These are phyloP conservation scores for Drosophila melanocephala DNA, from an alignment of 2,888 invertebrate genomes.

Conservation along the genomic window DNA sequence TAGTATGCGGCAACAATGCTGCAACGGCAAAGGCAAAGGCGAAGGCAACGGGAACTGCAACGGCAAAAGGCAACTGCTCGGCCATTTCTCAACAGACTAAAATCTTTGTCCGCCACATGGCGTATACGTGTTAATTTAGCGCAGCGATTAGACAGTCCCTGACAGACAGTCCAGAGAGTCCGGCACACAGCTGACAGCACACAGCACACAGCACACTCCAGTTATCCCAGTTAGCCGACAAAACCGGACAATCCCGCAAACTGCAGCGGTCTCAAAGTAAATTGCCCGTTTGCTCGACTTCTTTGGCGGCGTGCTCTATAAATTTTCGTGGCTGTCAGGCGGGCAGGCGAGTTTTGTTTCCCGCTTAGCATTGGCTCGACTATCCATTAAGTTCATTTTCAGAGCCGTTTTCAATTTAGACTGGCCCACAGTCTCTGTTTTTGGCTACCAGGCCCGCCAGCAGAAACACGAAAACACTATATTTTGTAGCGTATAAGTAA, in stretches of 20 bases:
- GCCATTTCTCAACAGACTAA: slow-evolving; percentile 43
- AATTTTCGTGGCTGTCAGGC: slow-evolving; percentile 67
- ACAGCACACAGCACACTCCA: slow-evolving; percentile 3
- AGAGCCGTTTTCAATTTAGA: slow-evolving; percentile 72
- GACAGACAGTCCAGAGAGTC: slow-evolving; percentile 16
- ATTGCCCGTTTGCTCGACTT: slow-evolving; percentile 66
- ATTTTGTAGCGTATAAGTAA: slow-evolving; percentile 72
- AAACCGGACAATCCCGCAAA: slow-evolving; percentile 15
- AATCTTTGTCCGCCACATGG: slow-evolving; percentile 70
- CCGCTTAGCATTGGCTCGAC: slow-evolving; percentile 10
- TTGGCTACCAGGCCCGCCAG: slow-evolving; percentile 20
- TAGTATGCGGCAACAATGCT: slow-evolving; percentile 57
- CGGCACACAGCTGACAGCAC: not conserved
- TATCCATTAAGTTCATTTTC: slow-evolving; percentile 70
- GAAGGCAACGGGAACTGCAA: not conserved
- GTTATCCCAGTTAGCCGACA: slow-evolving; percentile 9
- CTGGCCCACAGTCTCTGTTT: slow-evolving; percentile 53
- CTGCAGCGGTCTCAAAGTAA: slow-evolving; percentile 44
- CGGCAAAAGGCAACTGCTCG: slow-evolving; percentile 35
- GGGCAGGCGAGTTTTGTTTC: slow-evolving; percentile 15
- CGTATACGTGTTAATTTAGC: slow-evolving; percentile 78
- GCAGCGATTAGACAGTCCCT: slow-evolving; percentile 68
- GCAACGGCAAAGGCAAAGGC: slow-evolving; percentile 23
- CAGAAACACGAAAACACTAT: slow-evolving; percentile 63
- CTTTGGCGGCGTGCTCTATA: slow-evolving; percentile 54